Evolutionary conservation across 92 coral and sea anemone species (phyloP).

Genomic region (Plumapathes pennacea): DNA sequence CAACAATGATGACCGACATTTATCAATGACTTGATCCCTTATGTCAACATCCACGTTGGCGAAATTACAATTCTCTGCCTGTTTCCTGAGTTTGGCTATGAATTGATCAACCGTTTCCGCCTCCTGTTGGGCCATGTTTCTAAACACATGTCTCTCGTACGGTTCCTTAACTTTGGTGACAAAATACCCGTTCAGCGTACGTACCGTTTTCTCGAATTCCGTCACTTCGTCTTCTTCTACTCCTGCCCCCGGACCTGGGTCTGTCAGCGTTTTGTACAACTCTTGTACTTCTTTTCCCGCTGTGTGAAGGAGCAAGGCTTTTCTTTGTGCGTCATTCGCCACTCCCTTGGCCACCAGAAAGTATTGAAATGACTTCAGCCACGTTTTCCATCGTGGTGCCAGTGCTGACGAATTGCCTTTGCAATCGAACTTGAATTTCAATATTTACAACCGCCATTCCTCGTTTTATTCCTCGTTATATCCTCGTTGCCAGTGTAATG

Average conservation of each 20-base stretch:
- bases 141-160: constrained; percentile 9
- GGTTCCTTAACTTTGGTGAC: constrained; percentile 29
- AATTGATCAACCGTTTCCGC: constrained; percentile 15
- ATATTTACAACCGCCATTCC: constrained; percentile 24
- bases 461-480: background rate
- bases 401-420: constrained; percentile 11
- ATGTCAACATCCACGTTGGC: constrained; percentile 4
- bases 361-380: constrained; percentile 19
- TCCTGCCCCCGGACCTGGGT: constrained; percentile 19
- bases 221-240: constrained; percentile 21
- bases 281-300: constrained; percentile 27
- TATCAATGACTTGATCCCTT: constrained; percentile 25
- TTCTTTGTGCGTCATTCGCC: constrained; percentile 16
- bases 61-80: constrained; percentile 20
- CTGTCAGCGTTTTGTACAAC: constrained; percentile 23
- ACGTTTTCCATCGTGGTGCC: constrained; percentile 10
- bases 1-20: constrained; percentile 15
- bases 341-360: constrained; percentile 33
- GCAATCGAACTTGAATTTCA: constrained; percentile 18
- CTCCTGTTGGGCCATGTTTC: constrained; percentile 10
- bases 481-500: constrained; percentile 37
- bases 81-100: constrained; percentile 4
- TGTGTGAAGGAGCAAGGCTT: constrained; percentile 28
- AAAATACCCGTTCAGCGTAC: constrained; percentile 37
- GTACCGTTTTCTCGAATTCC: constrained; percentile 12